phyloP scores from a whole-genome alignment of 37 sponge, comb jelly and placozoan genomes.

The Amphimedon queenslandica region DNA sequence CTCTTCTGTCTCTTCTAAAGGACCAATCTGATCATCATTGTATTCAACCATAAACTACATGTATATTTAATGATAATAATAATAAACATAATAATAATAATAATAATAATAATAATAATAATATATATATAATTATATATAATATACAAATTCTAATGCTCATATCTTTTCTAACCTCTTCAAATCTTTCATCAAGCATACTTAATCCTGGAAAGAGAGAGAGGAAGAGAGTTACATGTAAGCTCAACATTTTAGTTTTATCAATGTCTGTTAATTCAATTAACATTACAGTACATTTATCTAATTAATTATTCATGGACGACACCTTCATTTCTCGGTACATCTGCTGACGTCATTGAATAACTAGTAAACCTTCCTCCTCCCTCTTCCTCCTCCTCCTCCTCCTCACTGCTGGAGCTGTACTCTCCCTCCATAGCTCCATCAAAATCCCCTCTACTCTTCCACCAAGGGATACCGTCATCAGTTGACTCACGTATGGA shows the following conservation, averaged over 20 bases:
- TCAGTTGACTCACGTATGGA: constrained; percentile 14
- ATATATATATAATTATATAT: too few species aligned
- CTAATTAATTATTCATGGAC: neutral
- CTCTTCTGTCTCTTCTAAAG: constrained; percentile 37
- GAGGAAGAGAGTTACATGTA: too few species aligned
- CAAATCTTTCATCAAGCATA: constrained; percentile 84
- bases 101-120: neutral
- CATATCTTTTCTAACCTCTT: constrained; percentile 62
- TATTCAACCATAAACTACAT: constrained; percentile 67
- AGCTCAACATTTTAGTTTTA: too few species aligned
- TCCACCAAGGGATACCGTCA: constrained; percentile 15
- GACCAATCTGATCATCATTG: constrained; percentile 64
- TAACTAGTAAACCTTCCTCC: constrained; percentile 79
- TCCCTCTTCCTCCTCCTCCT: constrained; percentile 18
- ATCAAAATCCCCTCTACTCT: constrained; percentile 12
- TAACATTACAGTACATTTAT: neutral
- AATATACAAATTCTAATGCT: too few species aligned
- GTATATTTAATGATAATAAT: neutral
- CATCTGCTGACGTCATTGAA: constrained; percentile 85
- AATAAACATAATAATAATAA: too few species aligned
- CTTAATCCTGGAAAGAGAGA: constrained; percentile 59
- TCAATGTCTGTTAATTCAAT: neutral
- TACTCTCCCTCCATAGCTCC: neutral
- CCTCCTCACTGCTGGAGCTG: neutral
- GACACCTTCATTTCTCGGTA: constrained; percentile 85